Conservation (phyloP, 1,140 invertebrate genomes). For the Dinoponera quadriceps region DNA sequence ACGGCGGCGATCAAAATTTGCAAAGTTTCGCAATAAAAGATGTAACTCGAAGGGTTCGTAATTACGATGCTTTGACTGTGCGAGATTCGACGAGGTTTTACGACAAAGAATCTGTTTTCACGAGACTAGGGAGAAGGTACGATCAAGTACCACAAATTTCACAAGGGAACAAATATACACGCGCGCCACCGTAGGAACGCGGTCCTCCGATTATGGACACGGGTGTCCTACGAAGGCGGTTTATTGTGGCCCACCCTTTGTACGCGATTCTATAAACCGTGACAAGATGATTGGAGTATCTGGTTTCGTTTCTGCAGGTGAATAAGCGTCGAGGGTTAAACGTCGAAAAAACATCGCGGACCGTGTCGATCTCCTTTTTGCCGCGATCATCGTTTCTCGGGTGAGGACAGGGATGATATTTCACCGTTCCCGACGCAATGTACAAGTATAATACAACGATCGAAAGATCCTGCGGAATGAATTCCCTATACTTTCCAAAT, state of each 20-base stretch:
- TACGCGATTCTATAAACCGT: slow-evolving; percentile 81
- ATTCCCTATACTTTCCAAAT: background rate
- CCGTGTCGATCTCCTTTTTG: slow-evolving; percentile 63
- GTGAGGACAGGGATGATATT: slow-evolving; percentile 20
- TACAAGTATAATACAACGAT: background rate
- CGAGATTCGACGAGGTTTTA: background rate
- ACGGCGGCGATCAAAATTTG: background rate
- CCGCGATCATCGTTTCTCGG: slow-evolving; percentile 46
- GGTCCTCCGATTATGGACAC: slow-evolving; percentile 23
- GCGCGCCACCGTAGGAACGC: background rate
- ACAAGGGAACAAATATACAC: slow-evolving; percentile 42
- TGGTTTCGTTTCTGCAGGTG: slow-evolving; percentile 80
- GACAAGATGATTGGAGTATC: slow-evolving; percentile 84
- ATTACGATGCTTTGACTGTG: background rate
- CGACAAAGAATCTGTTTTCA: background rate
- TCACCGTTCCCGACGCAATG: background rate
- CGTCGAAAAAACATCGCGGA: slow-evolving; percentile 74
- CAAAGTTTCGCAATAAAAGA: background rate
- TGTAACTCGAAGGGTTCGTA: background rate
- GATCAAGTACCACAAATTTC: slow-evolving; percentile 5
- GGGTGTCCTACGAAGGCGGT: slow-evolving; percentile 81
- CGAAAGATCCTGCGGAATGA: background rate
- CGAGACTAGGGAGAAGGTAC: background rate
- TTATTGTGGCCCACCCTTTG: slow-evolving; percentile 83
- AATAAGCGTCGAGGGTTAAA: slow-evolving; percentile 79